These are phyloP conservation scores for Gobionotothen gibberifrons DNA, from an alignment of 2,797 vertebrate species.

Conservation along the genomic window DNA sequence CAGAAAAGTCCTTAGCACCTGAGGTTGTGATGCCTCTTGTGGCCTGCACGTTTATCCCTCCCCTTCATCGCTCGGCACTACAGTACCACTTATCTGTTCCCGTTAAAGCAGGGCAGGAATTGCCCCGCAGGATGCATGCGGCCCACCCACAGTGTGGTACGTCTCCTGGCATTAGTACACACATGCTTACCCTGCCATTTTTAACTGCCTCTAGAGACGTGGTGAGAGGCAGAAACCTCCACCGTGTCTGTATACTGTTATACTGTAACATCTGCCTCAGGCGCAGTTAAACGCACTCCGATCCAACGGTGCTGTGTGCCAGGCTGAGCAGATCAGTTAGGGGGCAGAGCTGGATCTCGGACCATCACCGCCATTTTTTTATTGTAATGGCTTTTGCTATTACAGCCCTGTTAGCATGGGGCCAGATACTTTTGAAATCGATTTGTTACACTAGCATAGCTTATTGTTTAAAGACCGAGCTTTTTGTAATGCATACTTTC, in stretches of 20 bases:
- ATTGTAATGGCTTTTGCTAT: background rate
- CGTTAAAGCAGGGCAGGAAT: constrained; percentile 77
- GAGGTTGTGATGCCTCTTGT: constrained; percentile 44
- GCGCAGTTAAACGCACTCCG: constrained; percentile 34
- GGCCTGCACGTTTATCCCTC: constrained; percentile 42
- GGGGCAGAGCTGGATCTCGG: constrained; percentile 19
- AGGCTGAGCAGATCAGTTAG: constrained; percentile 26
- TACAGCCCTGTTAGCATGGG: background rate
- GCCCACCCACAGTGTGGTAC: constrained; percentile 78
- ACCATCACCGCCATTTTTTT: background rate
- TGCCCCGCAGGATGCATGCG: constrained; percentile 75
- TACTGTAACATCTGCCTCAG: constrained; percentile 63
- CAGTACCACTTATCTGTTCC: constrained; percentile 84
- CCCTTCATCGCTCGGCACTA: constrained; percentile 58
- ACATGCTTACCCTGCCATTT: constrained; percentile 69
- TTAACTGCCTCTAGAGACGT: constrained; percentile 45
- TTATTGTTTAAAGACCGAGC: constrained; percentile 2
- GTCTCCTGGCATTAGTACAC: constrained; percentile 70
- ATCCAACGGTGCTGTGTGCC: constrained; percentile 23
- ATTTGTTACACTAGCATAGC: constrained; percentile 29
- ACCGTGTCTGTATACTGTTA: constrained; percentile 42
- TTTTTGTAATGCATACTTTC: constrained; percentile 15
- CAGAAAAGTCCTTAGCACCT: constrained; percentile 52
- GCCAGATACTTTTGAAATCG: background rate
- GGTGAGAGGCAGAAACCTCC: constrained; percentile 54